A percentile compares a stretch with the other conserved stretches of the same genome.
Evolutionary conservation across 2,888 invertebrate genomes (phyloP).

Genomic region (Noctuana brunneofusca): DNA sequence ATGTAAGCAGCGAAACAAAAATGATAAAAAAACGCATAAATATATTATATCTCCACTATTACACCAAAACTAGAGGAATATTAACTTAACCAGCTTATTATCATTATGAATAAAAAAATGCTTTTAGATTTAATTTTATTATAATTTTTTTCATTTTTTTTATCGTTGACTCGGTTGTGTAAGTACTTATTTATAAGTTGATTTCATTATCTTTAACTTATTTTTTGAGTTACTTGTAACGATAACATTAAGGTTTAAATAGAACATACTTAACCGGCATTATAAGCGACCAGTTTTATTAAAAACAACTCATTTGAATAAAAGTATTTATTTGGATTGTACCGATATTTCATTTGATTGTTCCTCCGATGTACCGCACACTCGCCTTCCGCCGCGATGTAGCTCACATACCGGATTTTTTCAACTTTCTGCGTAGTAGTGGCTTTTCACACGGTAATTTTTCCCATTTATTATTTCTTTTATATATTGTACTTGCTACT

Average conservation of each 20-base stretch:
- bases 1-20: slow-evolving; percentile 60
- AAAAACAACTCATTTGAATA: slow-evolving; percentile 71
- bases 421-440: slow-evolving; percentile 62
- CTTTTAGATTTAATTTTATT: slow-evolving; percentile 48
- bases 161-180: slow-evolving; percentile 79
- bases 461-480: slow-evolving; percentile 53
- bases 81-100: slow-evolving; percentile 49
- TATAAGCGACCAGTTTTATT: slow-evolving; percentile 69
- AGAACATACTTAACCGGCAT: slow-evolving; percentile 78
- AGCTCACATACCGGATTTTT: slow-evolving; percentile 80
- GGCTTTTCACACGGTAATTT: slow-evolving; percentile 70
- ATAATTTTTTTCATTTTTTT: slow-evolving; percentile 54
- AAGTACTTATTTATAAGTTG: slow-evolving; percentile 83
- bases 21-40: slow-evolving; percentile 53
- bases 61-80: slow-evolving; percentile 69
- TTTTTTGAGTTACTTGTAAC: slow-evolving; percentile 75
- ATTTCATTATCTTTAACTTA: slow-evolving; percentile 56
- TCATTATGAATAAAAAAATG: slow-evolving; percentile 47
- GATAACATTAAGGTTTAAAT: slow-evolving; percentile 72
- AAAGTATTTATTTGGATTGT: slow-evolving; percentile 75
- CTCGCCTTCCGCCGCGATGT: slow-evolving; percentile 51
- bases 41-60: slow-evolving; percentile 69
- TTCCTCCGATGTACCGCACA: slow-evolving; percentile 49
- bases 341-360: slow-evolving; percentile 71
- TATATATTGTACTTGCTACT: slow-evolving; percentile 72